Percentiles rank a stretch among this genome's conserved stretches.
phyloP scores from a whole-genome alignment of 2,797 vertebrate species.

The Danio aesculapii region DNA sequence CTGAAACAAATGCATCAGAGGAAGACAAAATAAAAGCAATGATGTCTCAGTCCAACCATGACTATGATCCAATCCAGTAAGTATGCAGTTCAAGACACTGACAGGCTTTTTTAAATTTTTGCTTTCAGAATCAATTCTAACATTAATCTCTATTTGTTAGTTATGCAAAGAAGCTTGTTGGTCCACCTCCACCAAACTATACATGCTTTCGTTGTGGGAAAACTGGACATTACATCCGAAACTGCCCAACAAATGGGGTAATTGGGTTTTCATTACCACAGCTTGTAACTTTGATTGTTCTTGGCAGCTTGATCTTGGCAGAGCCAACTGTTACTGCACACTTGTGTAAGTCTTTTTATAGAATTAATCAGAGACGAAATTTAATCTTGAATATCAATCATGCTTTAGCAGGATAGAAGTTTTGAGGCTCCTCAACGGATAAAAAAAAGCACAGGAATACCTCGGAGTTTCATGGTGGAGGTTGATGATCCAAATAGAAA shows the following conservation, averaged over 20 bases:
- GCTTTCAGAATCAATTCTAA: not conserved
- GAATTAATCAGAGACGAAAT: not conserved
- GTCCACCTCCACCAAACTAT: constrained; percentile 87
- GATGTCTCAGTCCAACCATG: constrained; percentile 94
- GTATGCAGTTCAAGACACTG: constrained; percentile 63
- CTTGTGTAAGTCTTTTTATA: not conserved
- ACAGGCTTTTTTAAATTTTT: not conserved
- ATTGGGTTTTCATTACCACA: constrained; percentile 69
- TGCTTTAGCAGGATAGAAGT: constrained; percentile 87
- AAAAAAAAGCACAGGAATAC: constrained; percentile 97
- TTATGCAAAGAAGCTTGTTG: constrained; percentile 91
- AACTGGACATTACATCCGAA: constrained; percentile 95
- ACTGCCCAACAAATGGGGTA: constrained; percentile 92
- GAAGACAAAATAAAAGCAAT: constrained; percentile 98
- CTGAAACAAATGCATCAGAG: constrained; percentile 92
- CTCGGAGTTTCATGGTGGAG: constrained; percentile 96
- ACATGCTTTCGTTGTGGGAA: constrained; percentile 95
- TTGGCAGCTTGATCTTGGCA: not conserved
- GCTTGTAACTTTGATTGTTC: not conserved
- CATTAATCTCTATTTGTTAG: constrained; percentile 70
- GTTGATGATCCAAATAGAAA: constrained; percentile 95
- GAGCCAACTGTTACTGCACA: not conserved
- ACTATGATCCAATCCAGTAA: constrained; percentile 95
- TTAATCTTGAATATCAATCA: constrained; percentile 6
- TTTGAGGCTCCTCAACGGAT: constrained; percentile 89